phyloP scores from a whole-genome alignment of 2,888 invertebrate genomes.

The Pyrocoelia pectoralis region DNA sequence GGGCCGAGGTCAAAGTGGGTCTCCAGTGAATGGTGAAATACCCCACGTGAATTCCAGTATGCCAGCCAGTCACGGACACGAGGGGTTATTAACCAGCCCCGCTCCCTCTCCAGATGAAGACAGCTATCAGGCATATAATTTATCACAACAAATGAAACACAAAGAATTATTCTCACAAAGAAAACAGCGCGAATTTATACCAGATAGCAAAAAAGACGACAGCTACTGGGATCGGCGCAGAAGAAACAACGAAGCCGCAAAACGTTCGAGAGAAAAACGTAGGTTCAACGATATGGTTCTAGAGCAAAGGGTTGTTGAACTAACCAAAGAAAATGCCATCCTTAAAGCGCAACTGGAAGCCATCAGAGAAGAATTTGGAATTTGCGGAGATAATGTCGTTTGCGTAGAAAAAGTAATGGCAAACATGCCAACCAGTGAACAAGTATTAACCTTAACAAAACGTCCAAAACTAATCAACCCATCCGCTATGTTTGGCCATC shows the following conservation, averaged over 20 bases:
- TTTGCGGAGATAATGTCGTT: constrained; percentile 85
- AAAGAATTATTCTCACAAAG: constrained; percentile 89
- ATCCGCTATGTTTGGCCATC: constrained; percentile 66
- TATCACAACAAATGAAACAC: constrained; percentile 64
- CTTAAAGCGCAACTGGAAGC: constrained; percentile 92
- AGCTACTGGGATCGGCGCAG: constrained; percentile 95
- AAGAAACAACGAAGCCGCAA: constrained; percentile 97
- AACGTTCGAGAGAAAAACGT: constrained; percentile 94
- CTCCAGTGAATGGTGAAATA: constrained; percentile 74
- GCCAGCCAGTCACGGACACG: constrained; percentile 59
- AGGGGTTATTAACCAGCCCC: constrained; percentile 55
- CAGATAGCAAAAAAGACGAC: constrained; percentile 95
- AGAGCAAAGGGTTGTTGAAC: constrained; percentile 91
- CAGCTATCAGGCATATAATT: constrained; percentile 60
- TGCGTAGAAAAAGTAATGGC: constrained; percentile 90
- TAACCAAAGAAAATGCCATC: constrained; percentile 95
- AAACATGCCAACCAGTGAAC: constrained; percentile 83
- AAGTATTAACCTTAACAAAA: constrained; percentile 84
- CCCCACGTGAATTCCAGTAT: constrained; percentile 67
- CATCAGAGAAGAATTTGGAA: constrained; percentile 87
- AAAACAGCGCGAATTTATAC: constrained; percentile 96
- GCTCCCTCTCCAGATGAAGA: constrained; percentile 56
- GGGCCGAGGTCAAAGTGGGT: constrained; percentile 76
- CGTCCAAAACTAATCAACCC: constrained; percentile 66
- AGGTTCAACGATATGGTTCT: constrained; percentile 96